Evolutionary conservation across 35 echinoderm and acorn worm genomes (phyloP).

Genomic region (Lytechinus variegatus): DNA sequence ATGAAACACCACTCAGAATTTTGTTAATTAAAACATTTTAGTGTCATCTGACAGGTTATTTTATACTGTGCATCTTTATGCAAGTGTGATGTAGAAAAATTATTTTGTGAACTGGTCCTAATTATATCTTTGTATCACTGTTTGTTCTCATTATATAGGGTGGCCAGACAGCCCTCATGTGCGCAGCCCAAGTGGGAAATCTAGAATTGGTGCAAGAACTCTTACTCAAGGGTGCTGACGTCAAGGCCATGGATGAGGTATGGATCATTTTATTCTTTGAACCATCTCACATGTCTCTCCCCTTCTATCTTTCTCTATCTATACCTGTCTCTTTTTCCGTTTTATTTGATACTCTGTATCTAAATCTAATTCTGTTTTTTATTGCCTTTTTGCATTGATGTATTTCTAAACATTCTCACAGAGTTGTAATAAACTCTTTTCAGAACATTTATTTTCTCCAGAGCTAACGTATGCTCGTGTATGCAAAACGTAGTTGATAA

Average conservation of each 20-base stretch:
- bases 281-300: neutral
- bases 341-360: neutral
- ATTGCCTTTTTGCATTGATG: too few relatives aligned
- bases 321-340: neutral
- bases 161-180: slow-evolving; percentile 98
- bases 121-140: slow-evolving; percentile 15
- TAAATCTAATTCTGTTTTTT: too few relatives aligned
- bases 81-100: too few relatives aligned
- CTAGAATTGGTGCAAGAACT: slow-evolving; percentile 87
- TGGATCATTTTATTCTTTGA: neutral
- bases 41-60: too few relatives aligned
- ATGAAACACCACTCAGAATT: too few relatives aligned
- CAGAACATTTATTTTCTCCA: too few relatives aligned
- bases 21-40: too few relatives aligned
- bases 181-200: slow-evolving; percentile 88
- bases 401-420: too few relatives aligned
- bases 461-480: too few relatives aligned
- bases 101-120: neutral
- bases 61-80: too few relatives aligned
- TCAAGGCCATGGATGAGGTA: slow-evolving; percentile 97
- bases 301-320: neutral
- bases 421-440: too few relatives aligned
- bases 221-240: slow-evolving; percentile 83
- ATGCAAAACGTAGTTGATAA: too few relatives aligned
- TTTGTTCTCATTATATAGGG: slow-evolving; percentile 57